Base-by-base conservation (phyloP, 2,113 vertebrate genomes). In the Megalops atlanticus region DNA sequence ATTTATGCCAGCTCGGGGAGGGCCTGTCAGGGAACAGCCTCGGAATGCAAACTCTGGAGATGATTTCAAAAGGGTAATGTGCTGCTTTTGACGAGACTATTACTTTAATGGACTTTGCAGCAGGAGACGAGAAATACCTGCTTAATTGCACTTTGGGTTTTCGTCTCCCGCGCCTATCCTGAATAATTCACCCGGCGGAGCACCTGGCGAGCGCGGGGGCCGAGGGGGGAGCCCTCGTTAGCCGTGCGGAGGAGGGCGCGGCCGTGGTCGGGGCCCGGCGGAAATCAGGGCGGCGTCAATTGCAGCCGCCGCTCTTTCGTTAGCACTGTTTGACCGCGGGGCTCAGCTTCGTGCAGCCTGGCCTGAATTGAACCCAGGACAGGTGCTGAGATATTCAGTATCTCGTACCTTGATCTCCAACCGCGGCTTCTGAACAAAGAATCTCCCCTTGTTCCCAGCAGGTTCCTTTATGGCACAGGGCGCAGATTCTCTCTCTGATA, bases 141-240 rank as follows among this genome's bases (percentile, higher is more conserved):
- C 89, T 80, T 93, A 91, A 92, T 92, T 92, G 92, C 91, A 88
- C 92, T 92, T 85, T 84, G 89, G 89, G 84, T 88, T 88, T 88
- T 86, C 90, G 82, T 91, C 89, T 40, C 45, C 90, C 88, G 85
- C 84, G 83, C 82, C 31, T 87, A 86, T 92, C 86, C 84, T 94
- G 85, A 93, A 93, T 94, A 91, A 93, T 94, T 94, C 87, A 92
- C 70, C 54, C 33, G 47, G 45, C 5, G 16, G n/a, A n/a, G n/a
- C n/a, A n/a, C n/a, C n/a, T n/a, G 31, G 84, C 18, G 77, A 85
- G 54, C 88, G 76, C 76, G 83, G 85, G 81, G 81, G 82, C 87
- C 80, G 70, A 89, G 87, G 85, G 88, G 85, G 79, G 78, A 12
- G 35, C 86, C 80, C 85, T n/a, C 73, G 78, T 64, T 35, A 40